Evolutionary conservation across 2,797 vertebrate species (phyloP).

Genomic region (Eospalax fontanierii): DNA sequence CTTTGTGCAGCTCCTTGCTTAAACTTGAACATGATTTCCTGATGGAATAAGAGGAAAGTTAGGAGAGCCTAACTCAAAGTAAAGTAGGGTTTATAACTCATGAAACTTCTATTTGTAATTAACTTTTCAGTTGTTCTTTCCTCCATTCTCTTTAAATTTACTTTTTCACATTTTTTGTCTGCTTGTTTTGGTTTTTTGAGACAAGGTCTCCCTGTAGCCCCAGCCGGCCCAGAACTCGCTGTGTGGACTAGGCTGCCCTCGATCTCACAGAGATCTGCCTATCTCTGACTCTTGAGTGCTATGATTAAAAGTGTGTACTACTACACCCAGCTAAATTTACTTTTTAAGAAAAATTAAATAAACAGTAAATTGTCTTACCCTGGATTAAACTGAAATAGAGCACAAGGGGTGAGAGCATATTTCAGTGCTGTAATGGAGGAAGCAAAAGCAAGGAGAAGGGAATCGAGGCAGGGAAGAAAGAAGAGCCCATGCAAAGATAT

Average conservation of each 20-base stretch:
- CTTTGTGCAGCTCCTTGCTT: not conserved
- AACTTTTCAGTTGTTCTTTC: slow-evolving; percentile 23
- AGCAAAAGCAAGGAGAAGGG: not conserved
- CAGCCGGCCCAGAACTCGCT: too few relatives aligned
- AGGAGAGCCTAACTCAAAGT: slow-evolving; percentile 57
- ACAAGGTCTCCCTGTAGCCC: too few relatives aligned
- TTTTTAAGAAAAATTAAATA: slow-evolving; percentile 15
- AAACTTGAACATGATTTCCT: slow-evolving; percentile 14
- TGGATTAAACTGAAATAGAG: slow-evolving; percentile 29
- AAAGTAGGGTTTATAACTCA: slow-evolving; percentile 61
- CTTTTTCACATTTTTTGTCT: too few relatives aligned
- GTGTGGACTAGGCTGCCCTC: too few relatives aligned
- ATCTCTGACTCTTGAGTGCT: too few relatives aligned
- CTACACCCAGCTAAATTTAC: not conserved
- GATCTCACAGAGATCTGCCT: too few relatives aligned
- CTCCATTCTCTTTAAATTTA: not conserved
- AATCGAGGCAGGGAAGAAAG: not conserved
- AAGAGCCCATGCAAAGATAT: not conserved
- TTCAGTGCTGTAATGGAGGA: not conserved
- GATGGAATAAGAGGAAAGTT: slow-evolving; percentile 42
- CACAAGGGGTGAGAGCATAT: not conserved
- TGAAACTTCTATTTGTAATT: slow-evolving; percentile 47
- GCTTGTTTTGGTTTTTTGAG: too few relatives aligned
- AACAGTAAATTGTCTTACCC: not conserved
- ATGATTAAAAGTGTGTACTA: too few relatives aligned